These are phyloP conservation scores for Nephrocerus scutellatus DNA, from an alignment of 2,888 invertebrate species.

Conservation along the genomic window DNA sequence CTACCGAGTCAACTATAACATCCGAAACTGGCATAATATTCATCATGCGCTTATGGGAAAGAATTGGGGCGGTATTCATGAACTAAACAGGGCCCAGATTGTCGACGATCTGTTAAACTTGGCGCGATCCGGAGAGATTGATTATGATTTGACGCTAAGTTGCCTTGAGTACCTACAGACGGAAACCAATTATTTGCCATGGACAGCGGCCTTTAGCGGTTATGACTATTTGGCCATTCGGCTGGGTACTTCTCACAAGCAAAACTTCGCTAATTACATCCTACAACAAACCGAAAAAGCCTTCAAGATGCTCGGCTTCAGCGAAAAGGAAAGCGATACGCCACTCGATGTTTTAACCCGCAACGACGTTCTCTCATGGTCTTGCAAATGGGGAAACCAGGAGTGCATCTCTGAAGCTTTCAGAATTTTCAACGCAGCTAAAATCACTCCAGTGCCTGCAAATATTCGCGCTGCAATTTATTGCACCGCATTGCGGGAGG, in stretches of 20 bases:
- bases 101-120: constrained; percentile 63
- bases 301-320: constrained; percentile 49
- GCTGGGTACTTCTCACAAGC: constrained; percentile 12
- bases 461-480: constrained; percentile 67
- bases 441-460: constrained; percentile 46
- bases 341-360: constrained; percentile 53
- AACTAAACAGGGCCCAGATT: constrained; percentile 62
- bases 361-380: constrained; percentile 52
- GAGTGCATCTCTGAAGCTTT: constrained; percentile 51
- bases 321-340: constrained; percentile 40
- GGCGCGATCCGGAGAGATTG: constrained; percentile 53
- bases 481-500: constrained; percentile 65
- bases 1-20: constrained; percentile 66
- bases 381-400: constrained; percentile 54
- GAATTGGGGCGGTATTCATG: constrained; percentile 16
- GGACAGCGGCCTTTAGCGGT: constrained; percentile 55
- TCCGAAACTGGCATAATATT: constrained; percentile 54
- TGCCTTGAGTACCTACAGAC: constrained; percentile 58
- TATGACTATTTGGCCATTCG: constrained; percentile 34
- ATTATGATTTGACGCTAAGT: constrained; percentile 50
- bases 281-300: constrained; percentile 45
- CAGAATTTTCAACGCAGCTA: constrained; percentile 21
- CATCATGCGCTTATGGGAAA: constrained; percentile 20
- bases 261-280: constrained; percentile 39
- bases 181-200: constrained; percentile 64